These are phyloP conservation scores for Sabatieria punctata DNA, from an alignment of 2,888 invertebrate species.

Conservation along the genomic window DNA sequence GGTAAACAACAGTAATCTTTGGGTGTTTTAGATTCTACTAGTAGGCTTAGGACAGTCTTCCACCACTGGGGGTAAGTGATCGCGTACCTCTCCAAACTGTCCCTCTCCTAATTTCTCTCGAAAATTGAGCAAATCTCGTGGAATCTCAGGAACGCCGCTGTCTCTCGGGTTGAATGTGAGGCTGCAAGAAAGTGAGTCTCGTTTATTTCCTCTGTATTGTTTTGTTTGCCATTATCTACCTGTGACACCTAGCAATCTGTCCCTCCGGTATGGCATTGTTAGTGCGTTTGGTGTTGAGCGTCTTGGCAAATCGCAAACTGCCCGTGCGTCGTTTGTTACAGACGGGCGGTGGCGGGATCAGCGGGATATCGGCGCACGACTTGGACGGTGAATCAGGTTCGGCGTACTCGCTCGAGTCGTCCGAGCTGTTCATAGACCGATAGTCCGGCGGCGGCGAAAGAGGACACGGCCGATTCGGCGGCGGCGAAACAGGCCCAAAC, in stretches of 20 bases:
- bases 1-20: no score
- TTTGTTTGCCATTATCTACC: no score
- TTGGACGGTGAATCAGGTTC: constrained; percentile 4
- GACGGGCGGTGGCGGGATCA: not conserved
- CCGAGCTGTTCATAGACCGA: no score
- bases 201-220: no score
- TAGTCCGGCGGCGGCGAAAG: constrained; percentile 2
- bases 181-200: not conserved
- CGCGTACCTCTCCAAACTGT: constrained; percentile 59
- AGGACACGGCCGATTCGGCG: not conserved
- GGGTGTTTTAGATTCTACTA: no score
- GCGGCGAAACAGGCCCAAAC: not conserved
- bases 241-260: no score
- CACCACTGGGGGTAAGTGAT: no score
- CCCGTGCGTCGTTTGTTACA: no score
- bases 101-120: constrained; percentile 71
- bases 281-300: no score
- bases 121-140: constrained; percentile 62
- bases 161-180: not conserved
- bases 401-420: constrained; percentile 4
- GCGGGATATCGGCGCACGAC: not conserved
- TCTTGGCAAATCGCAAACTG: no score
- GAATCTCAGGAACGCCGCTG: not conserved
- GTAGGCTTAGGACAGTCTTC: no score
- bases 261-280: no score